phyloP scores from a whole-genome alignment of 2,797 vertebrate species.

The Periparus ater region DNA sequence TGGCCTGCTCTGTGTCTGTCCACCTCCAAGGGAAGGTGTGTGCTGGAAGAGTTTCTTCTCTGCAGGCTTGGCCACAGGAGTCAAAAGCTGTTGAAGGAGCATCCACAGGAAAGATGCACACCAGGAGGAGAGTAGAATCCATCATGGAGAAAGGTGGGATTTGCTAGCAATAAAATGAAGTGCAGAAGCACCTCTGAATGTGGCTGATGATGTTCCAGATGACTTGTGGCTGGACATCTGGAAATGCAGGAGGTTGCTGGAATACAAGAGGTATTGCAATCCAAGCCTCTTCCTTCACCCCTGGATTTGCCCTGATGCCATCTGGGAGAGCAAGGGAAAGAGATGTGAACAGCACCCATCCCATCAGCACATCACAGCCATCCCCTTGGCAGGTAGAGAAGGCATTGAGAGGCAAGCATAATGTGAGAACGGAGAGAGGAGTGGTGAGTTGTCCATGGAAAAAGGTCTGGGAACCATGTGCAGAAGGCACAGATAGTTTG shows the following conservation, averaged over 20 bases:
- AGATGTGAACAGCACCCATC: background rate
- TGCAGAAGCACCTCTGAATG: background rate
- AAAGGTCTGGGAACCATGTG: background rate
- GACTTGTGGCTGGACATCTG: background rate
- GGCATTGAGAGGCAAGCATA: background rate
- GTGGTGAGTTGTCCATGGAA: fast-evolving
- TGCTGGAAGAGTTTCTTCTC: background rate
- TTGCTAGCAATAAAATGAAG: background rate
- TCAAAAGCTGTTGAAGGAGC: background rate
- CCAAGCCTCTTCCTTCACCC: background rate
- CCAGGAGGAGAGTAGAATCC: background rate
- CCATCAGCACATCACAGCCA: background rate
- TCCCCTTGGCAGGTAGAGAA: background rate
- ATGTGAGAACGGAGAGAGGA: background rate
- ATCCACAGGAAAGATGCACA: background rate
- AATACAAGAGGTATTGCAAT: background rate
- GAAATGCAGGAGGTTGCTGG: background rate
- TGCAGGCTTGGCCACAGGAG: background rate
- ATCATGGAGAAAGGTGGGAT: background rate
- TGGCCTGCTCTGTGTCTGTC: background rate
- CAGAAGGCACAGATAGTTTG: background rate
- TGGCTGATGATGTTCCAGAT: background rate
- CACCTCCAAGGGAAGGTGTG: background rate
- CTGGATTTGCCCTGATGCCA: background rate
- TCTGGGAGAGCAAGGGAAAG: background rate